A percentile compares a stretch with the other conserved stretches of the same genome.
Evolutionary conservation across 2,888 invertebrate genomes (phyloP).

Genomic region (Drosophila macrospina): DNA sequence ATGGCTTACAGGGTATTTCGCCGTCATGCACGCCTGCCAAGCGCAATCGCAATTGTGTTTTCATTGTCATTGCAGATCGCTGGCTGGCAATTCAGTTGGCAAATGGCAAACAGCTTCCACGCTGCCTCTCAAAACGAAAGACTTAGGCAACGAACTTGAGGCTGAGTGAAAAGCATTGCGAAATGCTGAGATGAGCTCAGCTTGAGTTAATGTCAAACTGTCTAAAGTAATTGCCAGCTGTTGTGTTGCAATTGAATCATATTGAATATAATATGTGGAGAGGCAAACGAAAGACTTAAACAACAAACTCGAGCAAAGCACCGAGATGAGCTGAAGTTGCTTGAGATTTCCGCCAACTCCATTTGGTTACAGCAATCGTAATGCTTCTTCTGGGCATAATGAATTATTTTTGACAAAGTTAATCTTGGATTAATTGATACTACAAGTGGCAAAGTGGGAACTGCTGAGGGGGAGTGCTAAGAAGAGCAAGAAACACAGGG

Average conservation of each 20-base stretch:
- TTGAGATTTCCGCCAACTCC: too few relatives aligned
- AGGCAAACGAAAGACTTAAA: constrained; percentile 47
- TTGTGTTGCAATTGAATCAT: neutral
- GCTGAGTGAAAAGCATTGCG: neutral
- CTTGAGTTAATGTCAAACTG: neutral
- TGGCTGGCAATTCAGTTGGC: constrained; percentile 45
- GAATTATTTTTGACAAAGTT: too few relatives aligned
- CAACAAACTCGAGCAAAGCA: constrained; percentile 39
- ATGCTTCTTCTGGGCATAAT: too few relatives aligned
- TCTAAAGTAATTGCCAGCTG: neutral
- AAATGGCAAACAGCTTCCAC: constrained; percentile 21
- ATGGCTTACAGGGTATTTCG: constrained; percentile 3
- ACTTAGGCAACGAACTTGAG: constrained; percentile 56
- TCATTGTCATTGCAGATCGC: constrained; percentile 6
- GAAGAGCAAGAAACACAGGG: neutral
- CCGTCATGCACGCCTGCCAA: neutral
- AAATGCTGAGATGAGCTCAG: neutral
- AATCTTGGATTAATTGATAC: too few relatives aligned
- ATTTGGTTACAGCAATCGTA: too few relatives aligned
- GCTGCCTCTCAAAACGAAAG: constrained; percentile 34
- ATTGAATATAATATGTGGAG: neutral
- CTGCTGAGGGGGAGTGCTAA: neutral
- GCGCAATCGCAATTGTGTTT: neutral
- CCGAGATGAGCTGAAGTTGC: too few relatives aligned
- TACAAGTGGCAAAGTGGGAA: neutral